phyloP scores from a whole-genome alignment of 2,113 vertebrate genomes.

The Halcyon malimbica region DNA sequence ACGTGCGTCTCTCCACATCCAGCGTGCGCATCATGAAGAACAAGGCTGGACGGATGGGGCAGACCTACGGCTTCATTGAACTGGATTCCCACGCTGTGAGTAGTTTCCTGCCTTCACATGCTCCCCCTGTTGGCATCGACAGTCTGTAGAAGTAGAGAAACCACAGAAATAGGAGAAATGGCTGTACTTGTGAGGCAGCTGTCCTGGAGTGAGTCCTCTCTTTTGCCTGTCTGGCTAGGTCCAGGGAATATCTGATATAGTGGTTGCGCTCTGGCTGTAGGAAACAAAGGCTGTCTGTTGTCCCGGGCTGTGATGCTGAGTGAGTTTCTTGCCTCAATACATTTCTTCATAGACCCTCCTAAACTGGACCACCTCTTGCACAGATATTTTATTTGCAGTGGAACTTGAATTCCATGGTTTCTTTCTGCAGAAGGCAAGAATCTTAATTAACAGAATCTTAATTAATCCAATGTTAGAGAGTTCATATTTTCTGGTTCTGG shows the following conservation, averaged over 20 bases:
- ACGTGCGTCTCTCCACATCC: slow-evolving; percentile 89
- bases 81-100: slow-evolving; percentile 93
- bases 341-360: background rate
- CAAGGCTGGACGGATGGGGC: slow-evolving; percentile 81
- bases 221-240: background rate
- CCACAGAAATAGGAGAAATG: background rate
- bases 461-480: background rate
- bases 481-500: background rate
- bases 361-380: background rate
- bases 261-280: background rate
- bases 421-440: background rate
- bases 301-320: background rate
- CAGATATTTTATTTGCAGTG: background rate
- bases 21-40: slow-evolving; percentile 94
- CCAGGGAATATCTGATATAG: background rate
- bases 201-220: background rate
- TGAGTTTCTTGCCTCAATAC: background rate
- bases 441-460: background rate
- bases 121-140: background rate
- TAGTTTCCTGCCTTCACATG: background rate
- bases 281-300: background rate
- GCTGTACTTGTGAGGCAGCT: background rate
- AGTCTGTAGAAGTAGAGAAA: background rate
- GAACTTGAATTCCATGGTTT: background rate
- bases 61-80: slow-evolving; percentile 94